A percentile compares a stretch with the other conserved stretches of the same genome.
Conservation (phyloP, 2,797 vertebrate species). For the Cryptoprocta ferox region DNA sequence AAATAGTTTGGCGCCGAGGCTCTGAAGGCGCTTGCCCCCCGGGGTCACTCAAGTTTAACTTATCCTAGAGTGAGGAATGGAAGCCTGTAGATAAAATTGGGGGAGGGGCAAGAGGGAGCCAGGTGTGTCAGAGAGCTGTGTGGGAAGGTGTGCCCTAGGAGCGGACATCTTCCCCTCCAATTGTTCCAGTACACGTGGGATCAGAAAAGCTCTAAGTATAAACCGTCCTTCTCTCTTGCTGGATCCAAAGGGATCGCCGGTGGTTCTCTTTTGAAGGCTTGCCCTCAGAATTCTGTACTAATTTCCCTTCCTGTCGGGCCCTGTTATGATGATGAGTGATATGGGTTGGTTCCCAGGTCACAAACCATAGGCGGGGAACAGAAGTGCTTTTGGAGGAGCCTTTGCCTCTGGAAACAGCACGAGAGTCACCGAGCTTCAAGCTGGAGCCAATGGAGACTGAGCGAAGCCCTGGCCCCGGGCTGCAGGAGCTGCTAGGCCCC, state of each 20-base stretch:
- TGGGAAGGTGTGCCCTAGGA: background rate
- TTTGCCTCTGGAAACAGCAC: slow-evolving; percentile 79
- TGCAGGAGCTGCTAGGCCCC: slow-evolving; percentile 81
- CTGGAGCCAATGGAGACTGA: slow-evolving; percentile 81
- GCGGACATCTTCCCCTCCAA: background rate
- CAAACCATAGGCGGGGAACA: slow-evolving; percentile 80
- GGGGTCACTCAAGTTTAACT: background rate
- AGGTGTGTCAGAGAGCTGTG: background rate
- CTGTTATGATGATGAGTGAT: slow-evolving; percentile 77
- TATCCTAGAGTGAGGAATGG: background rate
- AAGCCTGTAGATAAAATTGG: background rate
- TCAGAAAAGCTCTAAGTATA: background rate
- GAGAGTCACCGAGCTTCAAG: slow-evolving; percentile 82
- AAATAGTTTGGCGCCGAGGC: slow-evolving; percentile 4
- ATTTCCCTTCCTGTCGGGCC: slow-evolving; percentile 3
- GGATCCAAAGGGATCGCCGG: background rate
- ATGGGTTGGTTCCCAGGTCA: slow-evolving; percentile 83
- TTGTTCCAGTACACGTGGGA: background rate
- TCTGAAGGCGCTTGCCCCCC: background rate
- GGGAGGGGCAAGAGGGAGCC: background rate
- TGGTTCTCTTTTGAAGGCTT: slow-evolving; percentile 32
- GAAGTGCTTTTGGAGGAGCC: slow-evolving; percentile 80
- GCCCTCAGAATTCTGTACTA: slow-evolving; percentile 51
- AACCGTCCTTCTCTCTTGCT: background rate
- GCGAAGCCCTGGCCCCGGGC: slow-evolving; percentile 79